Evolutionary conservation across 2,113 vertebrate species (phyloP), one percentile per base, ranked within the genome.

Genomic region (Mionectes macconnelli): DNA sequence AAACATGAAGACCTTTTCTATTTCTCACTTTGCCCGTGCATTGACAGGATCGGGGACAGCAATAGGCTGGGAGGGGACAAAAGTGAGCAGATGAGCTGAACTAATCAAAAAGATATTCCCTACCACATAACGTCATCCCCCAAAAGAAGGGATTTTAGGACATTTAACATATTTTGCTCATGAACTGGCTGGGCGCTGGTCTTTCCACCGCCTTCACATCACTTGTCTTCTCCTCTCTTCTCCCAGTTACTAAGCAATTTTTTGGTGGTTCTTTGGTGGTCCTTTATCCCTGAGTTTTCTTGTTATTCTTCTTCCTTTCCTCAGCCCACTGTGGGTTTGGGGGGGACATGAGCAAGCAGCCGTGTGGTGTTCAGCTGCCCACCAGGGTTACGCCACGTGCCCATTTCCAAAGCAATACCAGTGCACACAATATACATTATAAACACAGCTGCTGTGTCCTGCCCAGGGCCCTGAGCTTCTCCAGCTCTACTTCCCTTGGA

Each of bases 321-420:
- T 19, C 33, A 60, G 49, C 5, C 33, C 35, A 27, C 17, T 37
- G 28, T 13, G 23, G 5, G 19, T 19, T 57, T 57, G 60, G 28
- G 39, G 7, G 25, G 33, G 11, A 40, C 0, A 1, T 5, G 8
- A 69, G 39, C 0, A 0, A 50, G 59, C 35, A 69, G 64, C 27
- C 15, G 1, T 12, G 18, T 18, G 12, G 14, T 39, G 23, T 42
- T 52, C 4, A 37, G 67, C 84, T 57, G 62, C 50, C 24, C 21
- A 21, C 15, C 18, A 67, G 42, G 14, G 15, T 25, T 30, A 86
- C 56, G 24, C 27, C 66, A 66, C 8, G 0, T 2, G 12, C 27
- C 22, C 40, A 12, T 19, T 62, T 44, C 3, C 6, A 52, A 42
- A 76, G 67, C 4, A n/a, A 14, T 8, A 37, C 74, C 24, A 24